Base-by-base conservation (phyloP, 1,140 invertebrate genomes). In the Drosophila grimshawi region DNA sequence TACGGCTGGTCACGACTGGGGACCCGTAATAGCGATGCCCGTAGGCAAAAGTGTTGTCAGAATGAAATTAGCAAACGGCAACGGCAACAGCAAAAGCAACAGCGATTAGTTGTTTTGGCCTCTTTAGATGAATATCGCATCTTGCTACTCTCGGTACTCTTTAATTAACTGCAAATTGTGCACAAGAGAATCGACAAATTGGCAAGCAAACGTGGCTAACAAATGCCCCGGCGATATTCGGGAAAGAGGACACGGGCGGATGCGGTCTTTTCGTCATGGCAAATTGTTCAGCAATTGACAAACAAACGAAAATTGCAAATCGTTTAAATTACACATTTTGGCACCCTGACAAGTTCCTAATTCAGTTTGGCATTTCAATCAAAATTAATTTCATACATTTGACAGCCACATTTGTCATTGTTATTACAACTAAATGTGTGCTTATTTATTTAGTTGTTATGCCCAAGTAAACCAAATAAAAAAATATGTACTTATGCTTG, bases 121-220 rank as follows among this genome's bases (percentile, higher is more conserved):
- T 29, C 5, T 51, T 2, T 35, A 2, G 48, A 45, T 19, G 11
- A 6, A 43, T 8, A 49, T 37, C 59, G 7, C 41, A 19, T 48
- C 46, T 59, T 32, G 33, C 32, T 19, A 19, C 19, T 19, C 53
- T 41, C 45, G 35, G 5, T 67, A n/a, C 32, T 43, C 35, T 19
- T 75, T 64, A 75, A 75, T 75, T 63, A 71, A 75, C 66, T 75
- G 67, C 3, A 57, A 70, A 70, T 70, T 73, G 49, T 33, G 43
- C 56, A 45, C 70, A 29, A 68, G 64, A 67, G 65, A 55, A 51
- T 46, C 8, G 27, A 56, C 62, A 66, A 72, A 52, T 72, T 72
- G 69, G 69, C 69, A 70, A 70, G 43, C 37, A 37, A 55, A 32
- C 3, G 11, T 45, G 11, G 35, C 7, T 4, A 4, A 57, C 48